phyloP scores from a whole-genome alignment of 1,140 invertebrate species.

The Penaeus chinensis region DNA sequence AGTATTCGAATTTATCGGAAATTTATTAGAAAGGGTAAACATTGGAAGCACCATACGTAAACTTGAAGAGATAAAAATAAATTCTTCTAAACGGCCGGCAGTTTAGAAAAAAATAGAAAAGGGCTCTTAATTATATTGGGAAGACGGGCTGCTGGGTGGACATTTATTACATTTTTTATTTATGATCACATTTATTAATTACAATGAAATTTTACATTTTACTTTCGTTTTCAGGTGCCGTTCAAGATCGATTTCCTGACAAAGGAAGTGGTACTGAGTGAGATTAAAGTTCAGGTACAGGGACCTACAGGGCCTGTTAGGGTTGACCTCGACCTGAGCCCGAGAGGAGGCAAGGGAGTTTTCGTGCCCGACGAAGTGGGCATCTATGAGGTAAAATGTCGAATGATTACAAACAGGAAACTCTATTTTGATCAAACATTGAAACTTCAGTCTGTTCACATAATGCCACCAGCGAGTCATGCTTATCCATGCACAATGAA shows the following conservation, averaged over 20 bases:
- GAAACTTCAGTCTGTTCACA: background rate
- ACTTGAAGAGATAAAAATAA: too few species aligned
- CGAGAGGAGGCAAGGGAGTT: constrained; percentile 79
- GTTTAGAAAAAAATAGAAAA: too few species aligned
- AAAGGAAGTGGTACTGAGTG: constrained; percentile 81
- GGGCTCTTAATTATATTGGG: too few species aligned
- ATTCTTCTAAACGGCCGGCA: too few species aligned
- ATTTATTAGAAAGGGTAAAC: too few species aligned
- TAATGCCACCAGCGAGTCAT: too few species aligned
- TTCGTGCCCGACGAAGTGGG: constrained; percentile 91
- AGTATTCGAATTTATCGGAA: too few species aligned
- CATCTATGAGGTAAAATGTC: constrained; percentile 83
- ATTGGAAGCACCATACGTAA: too few species aligned
- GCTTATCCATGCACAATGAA: too few species aligned
- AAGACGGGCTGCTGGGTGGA: too few species aligned
- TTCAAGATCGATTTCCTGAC: constrained; percentile 84
- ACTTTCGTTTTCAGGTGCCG: constrained; percentile 75
- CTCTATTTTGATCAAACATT: background rate
- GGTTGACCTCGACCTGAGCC: constrained; percentile 76
- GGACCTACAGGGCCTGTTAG: constrained; percentile 78
- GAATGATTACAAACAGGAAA: background rate
- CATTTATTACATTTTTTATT: constrained; percentile 63
- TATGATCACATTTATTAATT: background rate
- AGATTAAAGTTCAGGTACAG: constrained; percentile 85
- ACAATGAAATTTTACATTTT: background rate